Conservation (phyloP, 37 sponge, comb jelly and placozoan species). For the Geodia barretti region DNA sequence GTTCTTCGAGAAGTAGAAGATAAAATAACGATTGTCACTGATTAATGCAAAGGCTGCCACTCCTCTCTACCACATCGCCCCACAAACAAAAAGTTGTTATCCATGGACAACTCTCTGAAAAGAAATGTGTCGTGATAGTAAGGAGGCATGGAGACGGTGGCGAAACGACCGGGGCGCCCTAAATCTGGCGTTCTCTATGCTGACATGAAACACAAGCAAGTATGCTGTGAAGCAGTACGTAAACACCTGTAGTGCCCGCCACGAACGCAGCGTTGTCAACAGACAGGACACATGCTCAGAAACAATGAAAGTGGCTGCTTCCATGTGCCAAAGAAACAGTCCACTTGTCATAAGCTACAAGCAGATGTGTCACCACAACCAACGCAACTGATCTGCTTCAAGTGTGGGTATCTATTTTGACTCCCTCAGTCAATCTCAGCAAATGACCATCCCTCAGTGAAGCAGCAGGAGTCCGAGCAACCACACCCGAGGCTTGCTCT, state of each 20-base stretch:
- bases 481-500: too few relatives aligned
- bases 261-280: neutral
- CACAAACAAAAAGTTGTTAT: neutral
- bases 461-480: too few relatives aligned
- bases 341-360: neutral
- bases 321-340: neutral
- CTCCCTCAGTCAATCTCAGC: neutral
- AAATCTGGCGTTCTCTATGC: neutral
- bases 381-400: neutral
- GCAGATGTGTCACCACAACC: neutral
- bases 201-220: neutral
- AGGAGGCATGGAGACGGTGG: conserved; percentile 1
- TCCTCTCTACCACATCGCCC: neutral
- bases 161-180: neutral
- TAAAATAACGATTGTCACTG: too few relatives aligned
- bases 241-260: neutral
- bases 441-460: too few relatives aligned
- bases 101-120: neutral
- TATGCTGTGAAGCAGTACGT: conserved; percentile 8
- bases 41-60: too few relatives aligned
- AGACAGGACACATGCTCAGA: conserved; percentile 8
- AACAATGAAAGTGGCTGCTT: neutral
- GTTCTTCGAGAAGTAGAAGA: too few relatives aligned
- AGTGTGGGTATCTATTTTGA: conserved; percentile 3
- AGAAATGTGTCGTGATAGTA: conserved; percentile 5